Evolutionary conservation across 2,888 invertebrate species (phyloP).

Genomic region (Ophonus ardosiacus): DNA sequence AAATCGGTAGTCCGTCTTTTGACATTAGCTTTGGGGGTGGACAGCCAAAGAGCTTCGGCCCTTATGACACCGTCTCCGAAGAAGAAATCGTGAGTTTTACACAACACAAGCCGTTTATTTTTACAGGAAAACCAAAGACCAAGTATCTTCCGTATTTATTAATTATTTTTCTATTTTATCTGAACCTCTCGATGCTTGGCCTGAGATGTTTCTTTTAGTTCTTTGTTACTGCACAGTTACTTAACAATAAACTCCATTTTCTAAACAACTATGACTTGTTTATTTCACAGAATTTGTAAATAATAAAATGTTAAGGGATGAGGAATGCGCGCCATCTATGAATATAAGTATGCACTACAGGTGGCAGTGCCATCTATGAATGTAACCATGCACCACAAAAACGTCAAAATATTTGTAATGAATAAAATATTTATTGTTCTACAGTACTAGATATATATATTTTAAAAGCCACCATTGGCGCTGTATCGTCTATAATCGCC

Average conservation of each 20-base stretch:
- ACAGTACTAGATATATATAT: not conserved
- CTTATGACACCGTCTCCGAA: constrained; percentile 72
- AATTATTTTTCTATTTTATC: constrained; percentile 45
- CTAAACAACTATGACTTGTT: not conserved
- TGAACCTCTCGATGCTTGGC: constrained; percentile 55
- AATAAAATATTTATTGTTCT: no score
- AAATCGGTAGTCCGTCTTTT: constrained; percentile 89
- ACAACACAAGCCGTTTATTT: not conserved
- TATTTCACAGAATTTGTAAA: no score
- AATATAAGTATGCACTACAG: no score
- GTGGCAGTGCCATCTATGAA: no score
- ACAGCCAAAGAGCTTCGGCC: constrained; percentile 71
- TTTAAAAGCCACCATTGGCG: constrained; percentile 19
- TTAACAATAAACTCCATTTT: constrained; percentile 34
- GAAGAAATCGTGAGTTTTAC: constrained; percentile 66
- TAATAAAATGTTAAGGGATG: no score
- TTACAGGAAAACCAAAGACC: constrained; percentile 49
- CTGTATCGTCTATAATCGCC: constrained; percentile 31
- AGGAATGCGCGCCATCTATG: no score
- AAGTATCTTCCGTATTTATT: constrained; percentile 42
- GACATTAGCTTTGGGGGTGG: constrained; percentile 86
- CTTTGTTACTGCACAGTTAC: constrained; percentile 54
- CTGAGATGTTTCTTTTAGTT: constrained; percentile 15
- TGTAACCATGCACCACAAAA: no score
- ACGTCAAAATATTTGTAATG: no score